Evolutionary conservation across 1,140 invertebrate genomes (phyloP).

Genomic region (Pectinophora gossypiella): DNA sequence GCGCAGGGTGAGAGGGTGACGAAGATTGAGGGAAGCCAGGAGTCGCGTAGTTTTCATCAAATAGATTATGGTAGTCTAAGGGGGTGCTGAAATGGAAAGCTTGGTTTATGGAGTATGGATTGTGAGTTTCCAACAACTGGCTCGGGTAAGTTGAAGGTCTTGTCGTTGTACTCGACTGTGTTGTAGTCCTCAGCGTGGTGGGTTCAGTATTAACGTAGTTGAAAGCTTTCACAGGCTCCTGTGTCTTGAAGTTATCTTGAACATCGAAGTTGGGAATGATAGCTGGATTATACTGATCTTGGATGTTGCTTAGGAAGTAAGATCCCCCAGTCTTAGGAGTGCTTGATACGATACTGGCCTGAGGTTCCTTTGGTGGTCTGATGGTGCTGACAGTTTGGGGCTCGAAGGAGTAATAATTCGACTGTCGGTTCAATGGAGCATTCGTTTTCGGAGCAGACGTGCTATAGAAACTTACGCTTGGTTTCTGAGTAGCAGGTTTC

Average conservation of each 20-base stretch:
- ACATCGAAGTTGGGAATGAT: conserved; percentile 23
- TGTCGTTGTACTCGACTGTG: conserved; percentile 31
- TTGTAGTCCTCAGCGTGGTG: conserved; percentile 30
- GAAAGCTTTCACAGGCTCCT: conserved; percentile 20
- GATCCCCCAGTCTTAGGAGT: conserved; percentile 34
- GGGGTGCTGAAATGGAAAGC: conserved; percentile 67
- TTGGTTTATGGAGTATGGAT: conserved; percentile 70
- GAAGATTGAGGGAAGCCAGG: conserved; percentile 20
- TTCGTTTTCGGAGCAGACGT: conserved; percentile 50
- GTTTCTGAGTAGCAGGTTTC: conserved; percentile 46
- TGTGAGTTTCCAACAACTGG: conserved; percentile 62
- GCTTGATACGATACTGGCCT: conserved; percentile 16
- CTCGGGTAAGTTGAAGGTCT: conserved; percentile 47
- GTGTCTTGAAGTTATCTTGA: conserved; percentile 23
- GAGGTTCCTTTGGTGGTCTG: conserved; percentile 33
- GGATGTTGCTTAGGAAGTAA: conserved; percentile 46
- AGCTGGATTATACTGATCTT: conserved; percentile 36
- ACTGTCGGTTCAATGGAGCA: conserved; percentile 31
- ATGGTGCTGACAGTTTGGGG: conserved; percentile 55
- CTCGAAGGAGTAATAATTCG: conserved; percentile 61
- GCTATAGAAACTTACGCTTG: conserved; percentile 52
- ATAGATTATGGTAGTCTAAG: conserved; percentile 60
- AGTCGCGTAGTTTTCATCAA: conserved; percentile 47
- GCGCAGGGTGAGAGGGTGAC: conserved; percentile 15
- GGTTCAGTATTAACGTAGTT: conserved; percentile 22